phyloP scores from a whole-genome alignment of 1,140 invertebrate species.

The Neodiprion virginianus region DNA sequence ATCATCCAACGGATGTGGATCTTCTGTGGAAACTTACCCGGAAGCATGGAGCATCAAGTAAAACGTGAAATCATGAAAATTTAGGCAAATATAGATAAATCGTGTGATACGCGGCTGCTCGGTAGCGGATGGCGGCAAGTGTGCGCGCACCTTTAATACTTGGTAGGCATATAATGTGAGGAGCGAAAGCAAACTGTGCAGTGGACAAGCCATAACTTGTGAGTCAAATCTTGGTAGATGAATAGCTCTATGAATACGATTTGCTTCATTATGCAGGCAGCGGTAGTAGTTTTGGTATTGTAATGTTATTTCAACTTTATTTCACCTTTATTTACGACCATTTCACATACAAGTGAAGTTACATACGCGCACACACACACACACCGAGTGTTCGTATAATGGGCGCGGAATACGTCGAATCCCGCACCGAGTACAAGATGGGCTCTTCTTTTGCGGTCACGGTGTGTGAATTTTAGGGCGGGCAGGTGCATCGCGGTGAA shows the following conservation, averaged over 20 bases:
- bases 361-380: not conserved
- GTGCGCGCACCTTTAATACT: conserved; percentile 1
- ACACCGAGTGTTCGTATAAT: not conserved
- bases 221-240: conserved; percentile 41
- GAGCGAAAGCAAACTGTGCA: not conserved
- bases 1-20: no score
- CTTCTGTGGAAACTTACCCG: no score
- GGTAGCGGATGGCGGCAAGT: not conserved
- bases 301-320: conserved; percentile 8
- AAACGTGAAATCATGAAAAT: not conserved
- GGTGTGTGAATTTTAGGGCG: not conserved
- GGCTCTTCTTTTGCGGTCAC: not conserved
- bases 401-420: no score
- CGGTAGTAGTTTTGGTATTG: conserved; percentile 6
- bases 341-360: not conserved
- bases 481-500: not conserved
- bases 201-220: conserved; percentile 31
- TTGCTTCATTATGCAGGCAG: conserved; percentile 20
- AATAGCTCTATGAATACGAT: conserved; percentile 45
- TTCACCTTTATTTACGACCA: not conserved
- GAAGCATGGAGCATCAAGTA: no score
- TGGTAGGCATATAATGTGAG: conserved; percentile 1
- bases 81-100: not conserved
- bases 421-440: not conserved
- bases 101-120: not conserved